Evolutionary conservation across 1,140 invertebrate species (phyloP).

Genomic region (Eurosta solidaginis): DNA sequence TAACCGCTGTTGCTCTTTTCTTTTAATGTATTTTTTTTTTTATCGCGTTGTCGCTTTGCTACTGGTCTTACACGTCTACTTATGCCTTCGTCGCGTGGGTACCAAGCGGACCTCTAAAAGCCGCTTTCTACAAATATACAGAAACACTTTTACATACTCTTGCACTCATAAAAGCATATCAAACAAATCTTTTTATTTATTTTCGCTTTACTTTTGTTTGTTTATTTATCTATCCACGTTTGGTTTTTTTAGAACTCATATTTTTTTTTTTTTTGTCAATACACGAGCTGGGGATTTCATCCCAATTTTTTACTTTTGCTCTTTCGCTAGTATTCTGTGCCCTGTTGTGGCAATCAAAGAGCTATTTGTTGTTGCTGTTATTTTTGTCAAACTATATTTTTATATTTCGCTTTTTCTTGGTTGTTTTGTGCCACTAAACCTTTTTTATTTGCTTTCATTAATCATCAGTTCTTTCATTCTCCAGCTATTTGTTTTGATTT

Average conservation of each 20-base stretch:
- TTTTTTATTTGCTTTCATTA: slow-evolving; percentile 14
- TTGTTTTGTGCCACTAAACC: slow-evolving; percentile 18
- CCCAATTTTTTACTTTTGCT: background rate
- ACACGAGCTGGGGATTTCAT: background rate
- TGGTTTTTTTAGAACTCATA: slow-evolving; percentile 1
- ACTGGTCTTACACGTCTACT: slow-evolving; percentile 18
- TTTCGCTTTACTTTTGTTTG: background rate
- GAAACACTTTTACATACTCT: background rate
- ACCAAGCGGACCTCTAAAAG: background rate
- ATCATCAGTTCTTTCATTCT: slow-evolving; percentile 7
- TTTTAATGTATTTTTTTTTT: background rate
- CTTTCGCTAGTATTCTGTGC: background rate
- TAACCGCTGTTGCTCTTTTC: background rate
- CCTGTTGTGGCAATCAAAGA: background rate
- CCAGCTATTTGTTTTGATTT: slow-evolving; percentile 20
- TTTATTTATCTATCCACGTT: background rate
- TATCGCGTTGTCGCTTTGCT: background rate
- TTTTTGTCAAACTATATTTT: background rate
- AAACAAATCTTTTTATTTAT: background rate
- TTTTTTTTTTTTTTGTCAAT: background rate
- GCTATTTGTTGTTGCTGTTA: background rate
- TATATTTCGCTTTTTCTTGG: background rate
- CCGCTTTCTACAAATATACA: background rate
- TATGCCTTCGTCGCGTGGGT: background rate
- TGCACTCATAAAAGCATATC: background rate